Evolutionary conservation across 2,113 vertebrate species (phyloP), one percentile per base, ranked within the genome.

Genomic region (Oncorhynchus masou): DNA sequence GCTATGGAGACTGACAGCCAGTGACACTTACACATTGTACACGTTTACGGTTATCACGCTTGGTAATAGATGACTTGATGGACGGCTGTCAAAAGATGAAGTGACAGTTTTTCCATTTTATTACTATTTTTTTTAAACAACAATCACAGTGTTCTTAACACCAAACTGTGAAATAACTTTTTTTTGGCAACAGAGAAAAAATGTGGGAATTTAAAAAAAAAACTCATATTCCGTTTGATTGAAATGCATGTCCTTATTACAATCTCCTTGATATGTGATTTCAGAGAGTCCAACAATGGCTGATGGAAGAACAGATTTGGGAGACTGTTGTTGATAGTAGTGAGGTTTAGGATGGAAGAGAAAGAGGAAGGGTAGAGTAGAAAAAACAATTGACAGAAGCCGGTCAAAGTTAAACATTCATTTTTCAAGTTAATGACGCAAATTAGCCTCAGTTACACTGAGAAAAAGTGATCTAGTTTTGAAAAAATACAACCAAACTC

Each of bases 11-110:
- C 96, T 93, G 95, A 97, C 97, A 95, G 96, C 95, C 95, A 97
- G 95, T 94, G 96, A 99, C 97, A 98, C 95, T 91, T 95, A 98
- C 96, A 98, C 96, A 95, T 94, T 89, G 95, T 93, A 98, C 96
- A 98, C 95, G 86, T 95, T 92, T 95, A 97, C 95, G 95, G 94
- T 94, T 95, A 94, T 95, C 95, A 98, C 96, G 95, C 93, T 94
- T 95, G 95, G 95, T 96, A 96, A 96, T 96, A 91, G 94, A 96
- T 95, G 96, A 93, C 93, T 95, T 95, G 94, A 94, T 92, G 95
- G 95, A 68, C 5, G 83, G 86, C 87, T 84, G 85, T 74, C 85
- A 95, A 96, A 92, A 94, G 92, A 96, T 93, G 94, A 95, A 93
- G 94, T 91, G 94, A 94, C 94, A 93, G 93, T 94, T 95, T 94